A percentile compares a stretch with the other conserved stretches of the same genome.
Evolutionary conservation across 1,140 invertebrate genomes (phyloP).

Genomic region (Ceratina japonica): DNA sequence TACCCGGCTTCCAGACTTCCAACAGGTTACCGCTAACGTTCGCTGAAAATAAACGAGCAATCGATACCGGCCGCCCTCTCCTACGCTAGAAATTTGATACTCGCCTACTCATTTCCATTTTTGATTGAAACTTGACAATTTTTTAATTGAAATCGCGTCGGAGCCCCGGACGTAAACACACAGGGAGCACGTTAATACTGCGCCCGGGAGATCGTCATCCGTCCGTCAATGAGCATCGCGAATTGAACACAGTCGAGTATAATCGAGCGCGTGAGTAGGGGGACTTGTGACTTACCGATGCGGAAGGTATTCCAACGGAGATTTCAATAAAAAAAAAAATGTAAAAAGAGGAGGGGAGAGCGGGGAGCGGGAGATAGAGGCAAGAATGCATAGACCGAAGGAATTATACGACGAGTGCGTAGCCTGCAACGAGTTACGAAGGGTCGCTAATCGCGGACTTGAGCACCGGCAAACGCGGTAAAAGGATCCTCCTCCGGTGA

Average conservation of each 20-base stretch:
- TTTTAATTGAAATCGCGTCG: too few relatives aligned
- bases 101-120: too few relatives aligned
- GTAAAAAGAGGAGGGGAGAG: slow-evolving; percentile 14
- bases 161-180: too few relatives aligned
- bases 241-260: too few relatives aligned
- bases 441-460: slow-evolving; percentile 71
- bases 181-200: too few relatives aligned
- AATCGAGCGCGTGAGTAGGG: too few relatives aligned
- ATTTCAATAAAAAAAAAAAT: slow-evolving; percentile 8
- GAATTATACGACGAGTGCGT: slow-evolving; percentile 35
- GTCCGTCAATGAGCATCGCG: too few relatives aligned
- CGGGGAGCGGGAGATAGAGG: slow-evolving; percentile 32
- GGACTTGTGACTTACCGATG: too few relatives aligned
- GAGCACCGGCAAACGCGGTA: slow-evolving; percentile 62
- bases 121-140: background rate
- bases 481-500: slow-evolving; percentile 60
- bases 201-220: too few relatives aligned
- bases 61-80: background rate
- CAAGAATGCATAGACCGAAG: slow-evolving; percentile 47
- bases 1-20: background rate
- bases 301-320: background rate
- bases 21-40: slow-evolving; percentile 17
- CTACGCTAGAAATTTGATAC: background rate
- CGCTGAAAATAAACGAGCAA: background rate
- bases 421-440: slow-evolving; percentile 60